Base-by-base conservation (phyloP, 2,113 vertebrate genomes). In the Hemiprocne comata region DNA sequence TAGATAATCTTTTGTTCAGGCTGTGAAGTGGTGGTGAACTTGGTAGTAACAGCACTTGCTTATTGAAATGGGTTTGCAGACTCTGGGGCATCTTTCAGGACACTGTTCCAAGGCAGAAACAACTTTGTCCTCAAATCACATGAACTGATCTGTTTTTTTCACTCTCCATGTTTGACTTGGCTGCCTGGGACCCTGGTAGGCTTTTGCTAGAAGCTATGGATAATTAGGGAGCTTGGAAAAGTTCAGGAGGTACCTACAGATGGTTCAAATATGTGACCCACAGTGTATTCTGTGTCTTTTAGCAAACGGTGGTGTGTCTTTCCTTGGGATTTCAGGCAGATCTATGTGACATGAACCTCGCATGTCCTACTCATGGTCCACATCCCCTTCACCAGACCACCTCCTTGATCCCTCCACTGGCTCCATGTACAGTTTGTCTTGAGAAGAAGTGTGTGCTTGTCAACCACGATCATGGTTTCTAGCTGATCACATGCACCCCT, bases 301-400 rank as follows among this genome's bases (percentile, higher is more conserved):
- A 73, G 58, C 42, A 72, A 65, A 50, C 0, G 0, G 0, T 5
- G 3, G 8, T 14, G n/a, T 11, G 1, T 40, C 25, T 69, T 87
- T 40, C 36, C 53, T 65, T 19, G 7, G 36, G 53, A 54, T 76
- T 79, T 50, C 0, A 0, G 36, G n/a, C 44, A 62, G 76, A 15
- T 82, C 87, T 69, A 40, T 61, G 36, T 16, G 48, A 7, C 5
- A 0, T 26, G 44, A 90, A 11, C 28, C 24, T 62, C 36, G n/a
- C 17, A 46, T 14, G 58, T 64, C 0, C 34, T 54, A 16, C 44
- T 72, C 28, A 2, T 16, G 58, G 61, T 74, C 53, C 61, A 54
- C 54, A 34, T 54, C 55, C 46, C 42, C 42, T 77, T 42, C 42
- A 8, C 6, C 84, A 86, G 72, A 29, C 3, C 82, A 31, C 36